Evolutionary conservation across 2,113 vertebrate species (phyloP).

Genomic region (Cottus gobio): DNA sequence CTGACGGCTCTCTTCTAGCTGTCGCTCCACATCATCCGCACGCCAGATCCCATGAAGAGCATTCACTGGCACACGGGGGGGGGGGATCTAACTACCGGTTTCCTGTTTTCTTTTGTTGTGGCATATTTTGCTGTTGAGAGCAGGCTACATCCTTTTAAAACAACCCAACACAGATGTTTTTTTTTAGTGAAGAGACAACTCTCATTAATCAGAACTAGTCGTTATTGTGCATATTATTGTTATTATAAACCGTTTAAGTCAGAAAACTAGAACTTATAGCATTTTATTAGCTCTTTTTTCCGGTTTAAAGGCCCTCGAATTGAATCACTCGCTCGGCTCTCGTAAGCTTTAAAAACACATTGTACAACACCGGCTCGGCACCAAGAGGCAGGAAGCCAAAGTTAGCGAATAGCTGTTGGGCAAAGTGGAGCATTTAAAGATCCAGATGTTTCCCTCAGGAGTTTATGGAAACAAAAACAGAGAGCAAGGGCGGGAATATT

Average conservation of each 20-base stretch:
- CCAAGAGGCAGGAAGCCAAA: not conserved
- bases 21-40: slow-evolving; percentile 25
- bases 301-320: not conserved
- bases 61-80: not conserved
- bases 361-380: not conserved
- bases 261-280: not conserved
- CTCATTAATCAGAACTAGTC: slow-evolving; percentile 12
- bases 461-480: not conserved
- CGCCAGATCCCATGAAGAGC: not conserved
- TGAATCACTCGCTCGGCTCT: no score
- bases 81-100: slow-evolving; percentile 8
- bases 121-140: slow-evolving; percentile 18
- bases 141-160: slow-evolving; percentile 38
- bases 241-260: not conserved
- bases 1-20: slow-evolving; percentile 21
- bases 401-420: not conserved
- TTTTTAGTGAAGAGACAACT: slow-evolving; percentile 21
- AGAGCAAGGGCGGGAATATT: not conserved
- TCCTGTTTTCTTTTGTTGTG: not conserved
- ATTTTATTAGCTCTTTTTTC: not conserved
- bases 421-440: not conserved
- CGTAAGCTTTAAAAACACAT: not conserved
- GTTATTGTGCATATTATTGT: not conserved
- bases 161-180: slow-evolving; percentile 39
- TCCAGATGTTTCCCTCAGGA: not conserved